Evolutionary conservation across 2,797 vertebrate species (phyloP).

Genomic region (Decapterus maruadsi): DNA sequence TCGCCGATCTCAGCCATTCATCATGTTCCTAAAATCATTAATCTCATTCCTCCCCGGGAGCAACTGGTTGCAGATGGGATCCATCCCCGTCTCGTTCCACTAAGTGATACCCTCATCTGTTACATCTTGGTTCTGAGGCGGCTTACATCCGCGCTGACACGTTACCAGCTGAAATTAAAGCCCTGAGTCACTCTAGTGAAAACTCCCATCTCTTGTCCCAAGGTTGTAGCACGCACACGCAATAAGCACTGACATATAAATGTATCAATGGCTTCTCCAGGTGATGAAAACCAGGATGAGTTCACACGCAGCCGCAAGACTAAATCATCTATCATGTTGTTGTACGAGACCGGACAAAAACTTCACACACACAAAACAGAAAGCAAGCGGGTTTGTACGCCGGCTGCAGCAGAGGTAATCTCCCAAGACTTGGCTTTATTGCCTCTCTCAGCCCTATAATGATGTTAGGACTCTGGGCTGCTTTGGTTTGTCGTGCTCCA

Average conservation of each 20-base stretch:
- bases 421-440: conserved; percentile 84
- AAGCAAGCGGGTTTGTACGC: conserved; percentile 74
- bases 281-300: conserved; percentile 73
- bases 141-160: conserved; percentile 51
- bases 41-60: conserved; percentile 77
- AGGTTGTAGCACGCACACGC: conserved; percentile 30
- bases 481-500: conserved; percentile 75
- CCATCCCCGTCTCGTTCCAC: conserved; percentile 53
- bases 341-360: conserved; percentile 70
- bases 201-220: conserved; percentile 28
- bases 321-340: conserved; percentile 78
- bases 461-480: conserved; percentile 83
- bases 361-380: conserved; percentile 70
- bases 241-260: conserved; percentile 62
- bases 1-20: conserved; percentile 81
- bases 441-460: conserved; percentile 84
- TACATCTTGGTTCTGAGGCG: conserved; percentile 30
- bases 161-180: conserved; percentile 64
- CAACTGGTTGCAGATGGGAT: conserved; percentile 79
- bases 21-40: conserved; percentile 86
- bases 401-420: conserved; percentile 79
- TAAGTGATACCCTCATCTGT: conserved; percentile 62
- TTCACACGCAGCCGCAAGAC: conserved; percentile 62
- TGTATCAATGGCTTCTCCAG: conserved; percentile 60
- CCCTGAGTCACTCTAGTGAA: conserved; percentile 33